Conservation (phyloP, 1,140 invertebrate species). For the Belonocnema kinseyi region DNA sequence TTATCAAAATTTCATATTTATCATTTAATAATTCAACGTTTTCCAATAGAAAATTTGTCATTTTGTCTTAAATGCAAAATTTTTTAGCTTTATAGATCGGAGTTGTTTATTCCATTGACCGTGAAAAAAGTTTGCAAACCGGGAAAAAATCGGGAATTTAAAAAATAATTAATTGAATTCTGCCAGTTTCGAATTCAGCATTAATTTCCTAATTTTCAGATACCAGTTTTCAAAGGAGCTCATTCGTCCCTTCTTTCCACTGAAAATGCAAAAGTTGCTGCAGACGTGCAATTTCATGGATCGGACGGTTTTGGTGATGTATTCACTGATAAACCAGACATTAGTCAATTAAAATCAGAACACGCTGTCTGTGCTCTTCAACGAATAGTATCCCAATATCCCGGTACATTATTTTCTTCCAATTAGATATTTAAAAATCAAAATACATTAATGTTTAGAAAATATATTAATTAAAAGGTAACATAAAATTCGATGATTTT, state of each 20-base stretch:
- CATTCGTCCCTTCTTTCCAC: slow-evolving; percentile 73
- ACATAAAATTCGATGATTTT: slow-evolving; percentile 38
- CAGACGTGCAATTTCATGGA: slow-evolving; percentile 74
- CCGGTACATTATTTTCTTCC: slow-evolving; percentile 57
- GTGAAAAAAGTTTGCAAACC: too few relatives aligned
- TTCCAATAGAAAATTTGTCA: too few relatives aligned
- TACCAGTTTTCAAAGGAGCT: slow-evolving; percentile 81
- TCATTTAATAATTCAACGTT: too few relatives aligned
- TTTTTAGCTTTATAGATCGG: too few relatives aligned
- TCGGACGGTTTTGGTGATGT: slow-evolving; percentile 82
- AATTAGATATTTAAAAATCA: slow-evolving; percentile 30
- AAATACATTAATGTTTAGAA: slow-evolving; percentile 31
- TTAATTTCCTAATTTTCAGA: slow-evolving; percentile 68
- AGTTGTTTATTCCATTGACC: too few relatives aligned
- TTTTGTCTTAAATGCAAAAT: too few relatives aligned
- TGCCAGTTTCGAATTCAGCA: too few relatives aligned
- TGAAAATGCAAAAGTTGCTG: slow-evolving; percentile 54
- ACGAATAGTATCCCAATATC: slow-evolving; percentile 72
- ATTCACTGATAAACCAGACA: slow-evolving; percentile 63
- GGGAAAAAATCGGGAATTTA: too few relatives aligned
- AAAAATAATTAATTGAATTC: too few relatives aligned
- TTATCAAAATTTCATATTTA: too few relatives aligned
- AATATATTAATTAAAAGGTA: slow-evolving; percentile 40
- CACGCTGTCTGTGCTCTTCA: slow-evolving; percentile 75
- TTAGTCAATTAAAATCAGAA: slow-evolving; percentile 64